Percentiles rank a stretch among this genome's conserved stretches.
These are phyloP conservation scores for Neolamprologus ventralis DNA, from an alignment of 2,113 vertebrate species.

Conservation along the genomic window DNA sequence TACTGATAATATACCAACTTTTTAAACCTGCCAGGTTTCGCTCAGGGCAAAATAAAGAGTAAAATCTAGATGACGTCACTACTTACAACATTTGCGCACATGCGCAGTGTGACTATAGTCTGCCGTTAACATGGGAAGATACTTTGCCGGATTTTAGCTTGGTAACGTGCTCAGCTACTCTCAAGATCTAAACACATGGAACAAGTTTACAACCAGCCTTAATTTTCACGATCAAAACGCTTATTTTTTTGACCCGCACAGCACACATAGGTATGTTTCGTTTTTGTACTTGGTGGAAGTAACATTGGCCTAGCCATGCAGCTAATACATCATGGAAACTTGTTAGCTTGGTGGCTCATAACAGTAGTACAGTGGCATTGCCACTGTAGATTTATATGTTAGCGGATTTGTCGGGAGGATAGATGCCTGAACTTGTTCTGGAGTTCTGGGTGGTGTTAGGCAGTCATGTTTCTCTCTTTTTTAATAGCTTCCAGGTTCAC, in stretches of 20 bases:
- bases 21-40: not conserved
- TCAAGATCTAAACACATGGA: not conserved
- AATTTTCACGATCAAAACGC: not conserved
- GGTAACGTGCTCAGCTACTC: not conserved
- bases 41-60: not conserved
- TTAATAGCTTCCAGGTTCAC: not conserved
- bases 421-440: not conserved
- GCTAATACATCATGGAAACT: not conserved
- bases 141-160: not conserved
- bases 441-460: not conserved
- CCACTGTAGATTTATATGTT: not conserved
- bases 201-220: not conserved
- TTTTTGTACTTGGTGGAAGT: not conserved
- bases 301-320: not conserved
- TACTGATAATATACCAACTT: not conserved
- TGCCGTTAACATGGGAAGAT: not conserved
- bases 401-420: not conserved
- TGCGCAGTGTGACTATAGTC: not conserved
- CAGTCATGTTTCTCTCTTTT: not conserved
- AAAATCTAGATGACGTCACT: fast-evolving
- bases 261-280: constrained; percentile 16
- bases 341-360: constrained; percentile 5
- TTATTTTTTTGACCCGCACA: not conserved
- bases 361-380: too few relatives aligned
- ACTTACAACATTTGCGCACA: not conserved